These are phyloP conservation scores for Cepphus grylle DNA, from an alignment of 2,113 vertebrate species.

Conservation along the genomic window DNA sequence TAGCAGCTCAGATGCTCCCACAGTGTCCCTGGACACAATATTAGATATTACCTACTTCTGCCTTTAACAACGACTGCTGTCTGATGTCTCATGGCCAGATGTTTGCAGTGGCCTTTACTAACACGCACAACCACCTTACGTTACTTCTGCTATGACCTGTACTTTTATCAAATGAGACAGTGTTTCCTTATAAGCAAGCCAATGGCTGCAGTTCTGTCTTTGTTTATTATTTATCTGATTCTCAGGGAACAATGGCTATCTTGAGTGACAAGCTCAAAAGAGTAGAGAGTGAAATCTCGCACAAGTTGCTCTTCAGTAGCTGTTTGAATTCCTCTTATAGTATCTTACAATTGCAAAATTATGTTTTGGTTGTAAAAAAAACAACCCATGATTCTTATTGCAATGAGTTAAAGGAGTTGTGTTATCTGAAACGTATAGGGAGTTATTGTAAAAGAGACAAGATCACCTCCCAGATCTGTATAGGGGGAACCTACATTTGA, in stretches of 20 bases:
- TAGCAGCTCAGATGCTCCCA: background rate
- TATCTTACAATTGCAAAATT: background rate
- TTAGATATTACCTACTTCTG: background rate
- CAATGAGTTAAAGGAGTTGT: background rate
- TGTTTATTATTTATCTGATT: background rate
- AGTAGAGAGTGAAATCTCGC: background rate
- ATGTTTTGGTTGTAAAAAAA: background rate
- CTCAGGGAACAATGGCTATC: background rate
- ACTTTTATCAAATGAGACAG: background rate
- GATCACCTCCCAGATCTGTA: background rate
- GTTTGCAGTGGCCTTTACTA: background rate
- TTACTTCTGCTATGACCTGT: background rate
- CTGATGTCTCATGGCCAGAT: background rate
- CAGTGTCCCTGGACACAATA: background rate
- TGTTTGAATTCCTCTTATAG: background rate
- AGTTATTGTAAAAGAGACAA: background rate
- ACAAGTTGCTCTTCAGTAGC: background rate
- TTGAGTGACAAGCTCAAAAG: background rate
- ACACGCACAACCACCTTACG: background rate
- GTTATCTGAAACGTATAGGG: background rate
- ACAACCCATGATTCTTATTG: background rate
- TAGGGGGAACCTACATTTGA: background rate
- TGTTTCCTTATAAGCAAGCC: background rate
- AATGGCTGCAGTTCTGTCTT: background rate
- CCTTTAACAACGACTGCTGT: fast-evolving